These are phyloP conservation scores for Serrognathus titanus DNA, from an alignment of 2,888 invertebrate genomes.

Conservation along the genomic window DNA sequence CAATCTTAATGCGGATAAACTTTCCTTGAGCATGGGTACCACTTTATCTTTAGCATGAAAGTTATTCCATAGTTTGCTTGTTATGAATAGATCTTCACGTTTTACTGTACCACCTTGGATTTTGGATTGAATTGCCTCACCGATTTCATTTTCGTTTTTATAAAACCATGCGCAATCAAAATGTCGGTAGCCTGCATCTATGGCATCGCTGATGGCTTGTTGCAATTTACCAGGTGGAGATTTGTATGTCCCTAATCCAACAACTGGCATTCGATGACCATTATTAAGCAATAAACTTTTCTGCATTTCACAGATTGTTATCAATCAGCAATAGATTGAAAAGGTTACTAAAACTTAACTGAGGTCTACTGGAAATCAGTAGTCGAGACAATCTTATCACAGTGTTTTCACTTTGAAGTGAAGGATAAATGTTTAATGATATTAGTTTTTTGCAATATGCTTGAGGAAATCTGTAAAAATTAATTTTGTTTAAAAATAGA, in stretches of 20 bases:
- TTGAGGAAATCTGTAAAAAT: too few relatives aligned
- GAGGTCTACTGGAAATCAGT: too few relatives aligned
- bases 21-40: slow-evolving; percentile 43
- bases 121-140: slow-evolving; percentile 53
- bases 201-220: slow-evolving; percentile 53
- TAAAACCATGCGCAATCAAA: slow-evolving; percentile 63
- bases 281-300: slow-evolving; percentile 52
- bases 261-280: slow-evolving; percentile 56
- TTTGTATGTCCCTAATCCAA: slow-evolving; percentile 64
- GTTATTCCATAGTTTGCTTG: slow-evolving; percentile 64
- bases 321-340: too few relatives aligned
- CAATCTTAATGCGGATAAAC: slow-evolving; percentile 34
- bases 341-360: too few relatives aligned
- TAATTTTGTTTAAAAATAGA: too few relatives aligned
- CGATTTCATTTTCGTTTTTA: slow-evolving; percentile 56
- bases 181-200: slow-evolving; percentile 62
- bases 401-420: too few relatives aligned
- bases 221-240: slow-evolving; percentile 38
- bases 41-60: slow-evolving; percentile 58
- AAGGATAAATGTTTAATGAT: too few relatives aligned
- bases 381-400: too few relatives aligned
- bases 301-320: slow-evolving; percentile 28
- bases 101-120: slow-evolving; percentile 52
- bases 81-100: slow-evolving; percentile 56
- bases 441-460: too few relatives aligned